Conservation (phyloP, 2,888 invertebrate species). For the Allygus modestus region DNA sequence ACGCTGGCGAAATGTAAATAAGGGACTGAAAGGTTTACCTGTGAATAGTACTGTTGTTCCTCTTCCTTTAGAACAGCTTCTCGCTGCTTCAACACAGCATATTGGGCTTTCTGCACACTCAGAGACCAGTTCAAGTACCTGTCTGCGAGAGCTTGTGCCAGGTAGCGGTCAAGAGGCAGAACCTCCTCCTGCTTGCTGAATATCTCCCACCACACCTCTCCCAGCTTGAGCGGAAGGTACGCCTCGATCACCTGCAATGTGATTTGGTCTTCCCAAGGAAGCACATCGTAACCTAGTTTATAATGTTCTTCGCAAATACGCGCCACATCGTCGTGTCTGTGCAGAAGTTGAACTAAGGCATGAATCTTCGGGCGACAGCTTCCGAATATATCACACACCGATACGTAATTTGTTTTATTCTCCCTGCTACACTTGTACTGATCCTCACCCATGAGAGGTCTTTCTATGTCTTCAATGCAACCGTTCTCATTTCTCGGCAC, state of each 20-base stretch:
- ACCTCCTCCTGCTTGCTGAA: not conserved
- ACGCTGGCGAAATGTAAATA: no score
- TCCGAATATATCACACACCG: slow-evolving; percentile 38
- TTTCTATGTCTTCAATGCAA: slow-evolving; percentile 43
- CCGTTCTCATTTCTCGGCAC: slow-evolving; percentile 40
- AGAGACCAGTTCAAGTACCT: slow-evolving; percentile 37
- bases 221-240: slow-evolving; percentile 57
- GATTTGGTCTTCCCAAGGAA: slow-evolving; percentile 48
- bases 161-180: slow-evolving; percentile 22
- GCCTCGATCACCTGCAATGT: slow-evolving; percentile 45
- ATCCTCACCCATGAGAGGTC: slow-evolving; percentile 54
- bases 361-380: slow-evolving; percentile 54
- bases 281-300: slow-evolving; percentile 19
- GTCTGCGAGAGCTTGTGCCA: slow-evolving; percentile 12
- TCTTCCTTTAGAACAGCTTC: not conserved
- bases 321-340: slow-evolving; percentile 29
- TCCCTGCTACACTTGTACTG: slow-evolving; percentile 4
- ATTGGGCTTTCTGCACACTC: slow-evolving; percentile 25
- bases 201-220: slow-evolving; percentile 56
- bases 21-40: no score
- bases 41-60: not conserved
- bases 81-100: not conserved
- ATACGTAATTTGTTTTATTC: not conserved
- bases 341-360: slow-evolving; percentile 53
- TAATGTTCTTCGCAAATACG: slow-evolving; percentile 44